A percentile compares a stretch with the other conserved stretches of the same genome.
These are phyloP conservation scores for Machimus atricapillus DNA, from an alignment of 2,888 invertebrate genomes.

Conservation along the genomic window DNA sequence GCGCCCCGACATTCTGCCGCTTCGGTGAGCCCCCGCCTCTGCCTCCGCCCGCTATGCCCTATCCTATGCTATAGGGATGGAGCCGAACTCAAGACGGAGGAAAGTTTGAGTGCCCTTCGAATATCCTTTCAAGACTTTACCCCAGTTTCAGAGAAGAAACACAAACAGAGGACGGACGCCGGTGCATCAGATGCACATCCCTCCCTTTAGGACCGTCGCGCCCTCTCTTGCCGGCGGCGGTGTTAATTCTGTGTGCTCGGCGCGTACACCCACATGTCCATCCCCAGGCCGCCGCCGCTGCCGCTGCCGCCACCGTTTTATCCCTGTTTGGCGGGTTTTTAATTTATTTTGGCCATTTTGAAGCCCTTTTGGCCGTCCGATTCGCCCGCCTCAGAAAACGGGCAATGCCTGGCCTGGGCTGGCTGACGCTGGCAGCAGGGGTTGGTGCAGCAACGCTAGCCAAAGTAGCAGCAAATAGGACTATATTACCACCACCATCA, in stretches of 20 bases:
- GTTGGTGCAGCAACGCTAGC: constrained; percentile 28
- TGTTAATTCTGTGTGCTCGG: constrained; percentile 14
- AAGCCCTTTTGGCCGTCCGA: constrained; percentile 44
- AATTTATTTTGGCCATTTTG: constrained; percentile 48
- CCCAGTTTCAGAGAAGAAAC: constrained; percentile 33
- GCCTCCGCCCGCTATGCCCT: not conserved
- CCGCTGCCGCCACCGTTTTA: too few relatives aligned
- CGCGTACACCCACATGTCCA: constrained; percentile 39
- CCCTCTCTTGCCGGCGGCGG: not conserved
- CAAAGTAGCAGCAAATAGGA: constrained; percentile 42
- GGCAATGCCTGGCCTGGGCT: not conserved
- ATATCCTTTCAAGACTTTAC: constrained; percentile 41
- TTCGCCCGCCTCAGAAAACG: constrained; percentile 41
- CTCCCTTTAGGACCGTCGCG: not conserved
- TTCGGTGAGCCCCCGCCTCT: not conserved
- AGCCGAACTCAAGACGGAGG: not conserved
- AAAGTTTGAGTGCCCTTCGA: constrained; percentile 43
- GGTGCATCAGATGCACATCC: constrained; percentile 13
- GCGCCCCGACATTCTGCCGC: not conserved
- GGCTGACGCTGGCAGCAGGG: constrained; percentile 2
- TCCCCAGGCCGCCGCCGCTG: constrained; percentile 5
- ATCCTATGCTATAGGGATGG: not conserved
- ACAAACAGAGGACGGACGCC: constrained; percentile 6
- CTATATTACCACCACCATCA: constrained; percentile 13
- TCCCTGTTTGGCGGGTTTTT: constrained; percentile 44